phyloP scores from a whole-genome alignment of 2,797 vertebrate genomes.

The Zonotrichia albicollis region DNA sequence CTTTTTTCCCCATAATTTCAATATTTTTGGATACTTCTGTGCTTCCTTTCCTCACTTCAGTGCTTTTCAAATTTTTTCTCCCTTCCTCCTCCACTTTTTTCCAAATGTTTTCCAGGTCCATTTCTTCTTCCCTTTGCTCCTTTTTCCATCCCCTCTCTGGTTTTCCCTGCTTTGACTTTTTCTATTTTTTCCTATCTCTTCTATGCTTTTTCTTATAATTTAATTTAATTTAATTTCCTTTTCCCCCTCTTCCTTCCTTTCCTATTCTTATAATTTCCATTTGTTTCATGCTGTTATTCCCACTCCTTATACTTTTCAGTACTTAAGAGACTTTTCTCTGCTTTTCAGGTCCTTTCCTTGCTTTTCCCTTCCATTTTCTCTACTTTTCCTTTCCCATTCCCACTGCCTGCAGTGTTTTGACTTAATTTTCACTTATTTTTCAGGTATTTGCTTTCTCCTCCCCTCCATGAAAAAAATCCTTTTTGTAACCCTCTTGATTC shows the following conservation, averaged over 20 bases:
- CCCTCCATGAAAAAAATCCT: neutral
- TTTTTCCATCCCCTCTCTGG: neutral
- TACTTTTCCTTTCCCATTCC: neutral
- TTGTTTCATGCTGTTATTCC: neutral
- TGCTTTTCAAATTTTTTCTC: neutral
- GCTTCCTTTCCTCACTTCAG: neutral
- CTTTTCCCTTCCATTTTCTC: neutral
- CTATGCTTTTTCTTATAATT: neutral
- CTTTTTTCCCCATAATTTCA: fast-evolving
- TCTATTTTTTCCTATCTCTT: neutral
- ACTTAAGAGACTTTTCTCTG: neutral
- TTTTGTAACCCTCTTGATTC: neutral
- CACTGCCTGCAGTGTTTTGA: neutral
- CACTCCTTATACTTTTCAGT: neutral
- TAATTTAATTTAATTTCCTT: neutral
- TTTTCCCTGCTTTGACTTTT: neutral
- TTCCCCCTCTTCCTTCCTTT: neutral
- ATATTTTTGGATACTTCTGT: neutral
- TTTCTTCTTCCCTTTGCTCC: neutral
- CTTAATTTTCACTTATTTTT: neutral
- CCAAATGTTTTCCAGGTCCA: neutral
- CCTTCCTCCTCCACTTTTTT: neutral
- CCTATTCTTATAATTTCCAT: neutral
- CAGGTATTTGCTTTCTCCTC: neutral
- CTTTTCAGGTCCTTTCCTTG: neutral